Base-by-base conservation (phyloP, 2,888 invertebrate genomes). In the Limnephilus marmoratus region DNA sequence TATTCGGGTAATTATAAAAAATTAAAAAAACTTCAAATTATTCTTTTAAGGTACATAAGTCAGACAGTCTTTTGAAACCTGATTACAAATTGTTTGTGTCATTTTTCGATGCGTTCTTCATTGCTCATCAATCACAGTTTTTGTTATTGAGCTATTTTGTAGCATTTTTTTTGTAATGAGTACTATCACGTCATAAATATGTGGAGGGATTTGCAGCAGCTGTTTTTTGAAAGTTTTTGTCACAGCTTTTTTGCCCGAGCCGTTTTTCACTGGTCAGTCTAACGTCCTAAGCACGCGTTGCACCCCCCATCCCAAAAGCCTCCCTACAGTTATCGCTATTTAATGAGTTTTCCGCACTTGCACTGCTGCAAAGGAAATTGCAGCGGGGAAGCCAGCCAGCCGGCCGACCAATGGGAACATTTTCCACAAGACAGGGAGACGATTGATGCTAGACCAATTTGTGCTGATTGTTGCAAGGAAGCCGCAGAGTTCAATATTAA, bases 261-360 rank as follows among this genome's bases (percentile, higher is more conserved):
- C 80, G 18, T 81, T 89, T 18, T 80, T 34, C 80, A 89, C n/a
- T 89, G 81, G 68, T 89, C 81, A 80, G 41, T 34, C 31, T 24
- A 45, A 80, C 12, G 68, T 37, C 41, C 34, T 11, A 81, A 88
- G 88, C 88, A 89, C 80, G 80, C 88, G 41, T 89, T 37, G 34
- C 34, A 31, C 18, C 29, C 18, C 80, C 88, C 11, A 89, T n/a
- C 1, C 41, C 3, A 15, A 0, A 12, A 18, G n/a, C 31, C 90
- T 9, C 88, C 86, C 91, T 31, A 41, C 85, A 49, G 91, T 91
- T 91, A 91, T 86, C 91, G 81, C 81, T 86, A 91, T 91, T 91
- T 91, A 91, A 91, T 91, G 91, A 87, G 91, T 91, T 81, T 86
- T 90, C 86, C 81, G 81, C 86, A 86, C 81, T 81, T 80, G 37